A percentile compares a stretch with the other conserved stretches of the same genome.
phyloP scores from a whole-genome alignment of 2,113 vertebrate species.

The Sardina pilchardus region DNA sequence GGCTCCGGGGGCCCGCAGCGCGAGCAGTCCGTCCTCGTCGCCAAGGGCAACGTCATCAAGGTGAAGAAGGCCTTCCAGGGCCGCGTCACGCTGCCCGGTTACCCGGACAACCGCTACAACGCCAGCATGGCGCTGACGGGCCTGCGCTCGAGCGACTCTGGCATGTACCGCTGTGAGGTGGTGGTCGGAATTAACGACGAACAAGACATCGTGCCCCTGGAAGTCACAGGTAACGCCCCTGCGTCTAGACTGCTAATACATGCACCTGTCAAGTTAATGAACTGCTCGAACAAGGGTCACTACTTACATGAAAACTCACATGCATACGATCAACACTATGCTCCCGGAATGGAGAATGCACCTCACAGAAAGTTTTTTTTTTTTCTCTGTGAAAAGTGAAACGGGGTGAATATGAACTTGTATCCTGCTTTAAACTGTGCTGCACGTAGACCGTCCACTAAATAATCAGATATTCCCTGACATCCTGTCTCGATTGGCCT shows the following conservation, averaged over 20 bases:
- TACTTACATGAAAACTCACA: not conserved
- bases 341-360: not conserved
- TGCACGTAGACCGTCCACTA: not conserved
- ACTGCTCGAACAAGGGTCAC: not conserved
- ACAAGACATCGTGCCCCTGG: constrained; percentile 88
- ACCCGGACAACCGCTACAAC: constrained; percentile 79
- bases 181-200: constrained; percentile 92
- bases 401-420: not conserved
- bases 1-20: constrained; percentile 77
- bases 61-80: constrained; percentile 90
- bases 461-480: not conserved
- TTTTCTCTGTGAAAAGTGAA: not conserved
- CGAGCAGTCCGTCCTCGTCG: constrained; percentile 86
- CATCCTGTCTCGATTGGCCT: not conserved
- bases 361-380: not conserved
- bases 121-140: constrained; percentile 81
- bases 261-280: not conserved
- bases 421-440: not conserved
- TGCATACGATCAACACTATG: not conserved
- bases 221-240: constrained; percentile 82
- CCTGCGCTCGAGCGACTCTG: constrained; percentile 84
- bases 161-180: constrained; percentile 92
- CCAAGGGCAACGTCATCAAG: constrained; percentile 90
- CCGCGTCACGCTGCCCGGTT: constrained; percentile 81
- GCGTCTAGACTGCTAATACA: constrained; percentile 4